phyloP scores from a whole-genome alignment of 2,888 invertebrate species.

The Meghimatium bilineatum region DNA sequence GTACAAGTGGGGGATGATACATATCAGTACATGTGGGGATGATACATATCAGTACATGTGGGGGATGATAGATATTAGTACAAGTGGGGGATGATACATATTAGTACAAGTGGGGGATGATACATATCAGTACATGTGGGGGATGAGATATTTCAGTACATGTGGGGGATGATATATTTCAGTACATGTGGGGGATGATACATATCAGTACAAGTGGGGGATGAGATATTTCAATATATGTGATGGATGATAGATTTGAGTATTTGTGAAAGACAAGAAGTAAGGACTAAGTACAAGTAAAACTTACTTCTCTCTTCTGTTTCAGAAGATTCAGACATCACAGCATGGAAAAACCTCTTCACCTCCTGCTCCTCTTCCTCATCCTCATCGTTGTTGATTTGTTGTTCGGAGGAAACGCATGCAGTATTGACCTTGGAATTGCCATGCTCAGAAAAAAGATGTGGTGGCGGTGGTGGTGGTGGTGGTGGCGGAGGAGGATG shows the following conservation, averaged over 20 bases:
- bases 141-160: neutral
- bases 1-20: neutral
- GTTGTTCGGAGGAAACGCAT: neutral
- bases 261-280: no score
- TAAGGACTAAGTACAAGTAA: neutral
- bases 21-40: neutral
- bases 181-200: no score
- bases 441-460: constrained; percentile 7
- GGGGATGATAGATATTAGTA: no score
- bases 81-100: no score
- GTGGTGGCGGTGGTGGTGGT: constrained; percentile 46
- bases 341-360: constrained; percentile 62
- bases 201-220: no score
- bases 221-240: no score
- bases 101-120: no score
- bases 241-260: no score
- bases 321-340: constrained; percentile 53
- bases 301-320: constrained; percentile 64
- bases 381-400: constrained; percentile 9
- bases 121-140: neutral
- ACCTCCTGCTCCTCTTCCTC: constrained; percentile 54
- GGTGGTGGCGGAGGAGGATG: constrained; percentile 52
- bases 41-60: no score
- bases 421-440: constrained; percentile 3
- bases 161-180: neutral